Evolutionary conservation across 1,140 invertebrate species (phyloP), one percentile per base, ranked within the genome.

Genomic region (Geopemphigus sp.): DNA sequence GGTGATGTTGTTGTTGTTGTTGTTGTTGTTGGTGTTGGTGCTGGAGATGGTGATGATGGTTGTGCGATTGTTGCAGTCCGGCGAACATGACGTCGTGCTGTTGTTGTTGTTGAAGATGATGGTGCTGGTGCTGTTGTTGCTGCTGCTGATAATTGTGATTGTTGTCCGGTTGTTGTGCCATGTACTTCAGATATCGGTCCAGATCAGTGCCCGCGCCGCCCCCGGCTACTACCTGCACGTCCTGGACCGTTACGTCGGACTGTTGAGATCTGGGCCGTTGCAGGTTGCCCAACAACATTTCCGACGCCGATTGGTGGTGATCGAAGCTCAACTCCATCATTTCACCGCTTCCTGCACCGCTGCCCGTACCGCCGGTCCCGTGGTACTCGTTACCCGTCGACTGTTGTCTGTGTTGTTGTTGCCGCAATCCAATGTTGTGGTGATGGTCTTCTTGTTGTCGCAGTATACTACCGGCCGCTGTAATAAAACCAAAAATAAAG

Each of bases 181-280:
- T 81, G 82, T 89, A 90, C 81, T 91, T 91, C 73, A 90, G 84
- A 83, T 91, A 91, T 83, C 91, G 91, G 82, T 91, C 90, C 74
- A 90, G 89, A 83, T 90, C 89, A 72, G 54, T 54, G 45, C 0
- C 88, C n/a, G n/a, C n/a, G 32, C 32, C 32, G 29, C 80, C 82
- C 17, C 59, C 47, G 47, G 22, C 15, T 17, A 72, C 53, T 17
- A 73, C 5, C 57, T 73, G 11, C 0, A 61, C 24, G n/a, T 78
- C 74, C 22, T 63, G 39, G 22, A 32, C 57, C 24, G 50, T 10
- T 24, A 54, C 47, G n/a, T 78, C 74, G n/a, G 74, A 78, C n/a
- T 78, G 74, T 39, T 78, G 74, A 78, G 74, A 78, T 78, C 74
- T 59, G 50, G 72, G 54, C 45, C 76, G 81, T 32, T 68, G 82